Conservation (phyloP, 2,888 invertebrate genomes). For the Chaetogeoica ovagalla region DNA sequence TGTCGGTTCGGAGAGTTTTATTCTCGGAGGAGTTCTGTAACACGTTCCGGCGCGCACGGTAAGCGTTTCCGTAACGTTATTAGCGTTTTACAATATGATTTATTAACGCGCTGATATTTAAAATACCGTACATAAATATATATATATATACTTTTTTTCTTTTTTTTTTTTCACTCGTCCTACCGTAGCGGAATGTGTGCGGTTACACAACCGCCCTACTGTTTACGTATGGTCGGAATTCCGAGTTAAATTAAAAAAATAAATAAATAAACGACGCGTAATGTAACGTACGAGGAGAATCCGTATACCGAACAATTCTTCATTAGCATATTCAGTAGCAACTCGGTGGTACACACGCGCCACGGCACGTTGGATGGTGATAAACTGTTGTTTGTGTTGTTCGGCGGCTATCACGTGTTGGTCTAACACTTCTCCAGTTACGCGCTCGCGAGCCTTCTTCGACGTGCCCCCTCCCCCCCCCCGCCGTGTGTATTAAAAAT, state of each 20-base stretch:
- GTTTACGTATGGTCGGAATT: slow-evolving; percentile 31
- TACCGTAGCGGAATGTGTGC: slow-evolving; percentile 5
- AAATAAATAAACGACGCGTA: slow-evolving; percentile 44
- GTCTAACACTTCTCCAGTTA: slow-evolving; percentile 49
- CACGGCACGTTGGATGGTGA: slow-evolving; percentile 36
- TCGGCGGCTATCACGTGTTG: slow-evolving; percentile 48
- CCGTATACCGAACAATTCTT: slow-evolving; percentile 47
- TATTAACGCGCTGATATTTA: slow-evolving; percentile 6
- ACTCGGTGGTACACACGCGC: slow-evolving; percentile 28
- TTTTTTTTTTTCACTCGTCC: slow-evolving; percentile 5
- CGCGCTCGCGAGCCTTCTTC: slow-evolving; percentile 24
- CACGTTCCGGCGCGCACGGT: no score
- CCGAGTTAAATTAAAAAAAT: slow-evolving; percentile 40
- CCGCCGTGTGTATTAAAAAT: no score
- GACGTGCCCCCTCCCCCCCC: slow-evolving; percentile 25
- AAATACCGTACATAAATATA: neutral
- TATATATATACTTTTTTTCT: neutral
- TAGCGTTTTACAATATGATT: no score
- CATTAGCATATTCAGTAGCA: slow-evolving; percentile 53
- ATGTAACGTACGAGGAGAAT: slow-evolving; percentile 39
- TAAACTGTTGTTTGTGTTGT: slow-evolving; percentile 51
- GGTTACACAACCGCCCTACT: neutral
- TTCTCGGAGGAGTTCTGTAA: no score
- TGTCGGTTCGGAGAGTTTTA: no score
- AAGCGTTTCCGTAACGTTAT: no score